These are phyloP conservation scores for Chironex yamaguchii DNA, from an alignment of 30 jellyfish, hydroid and myxozoan species.

Conservation along the genomic window DNA sequence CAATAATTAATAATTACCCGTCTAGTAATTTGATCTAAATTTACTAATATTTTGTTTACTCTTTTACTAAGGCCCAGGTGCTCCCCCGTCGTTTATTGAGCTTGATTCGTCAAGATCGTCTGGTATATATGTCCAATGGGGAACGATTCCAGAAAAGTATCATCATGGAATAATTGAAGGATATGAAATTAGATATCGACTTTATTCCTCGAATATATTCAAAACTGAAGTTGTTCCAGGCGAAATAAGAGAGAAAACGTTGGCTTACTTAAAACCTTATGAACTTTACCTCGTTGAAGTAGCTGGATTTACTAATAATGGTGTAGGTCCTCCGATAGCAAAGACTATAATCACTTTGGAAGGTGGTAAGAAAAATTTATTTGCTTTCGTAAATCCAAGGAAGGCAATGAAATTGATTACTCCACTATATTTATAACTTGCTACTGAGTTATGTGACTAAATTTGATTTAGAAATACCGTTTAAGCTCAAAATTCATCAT, in stretches of 20 bases:
- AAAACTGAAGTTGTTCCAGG: conserved; percentile 2
- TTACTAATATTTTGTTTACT: no score
- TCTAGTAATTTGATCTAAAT: no score
- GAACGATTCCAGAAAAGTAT: conserved; percentile 7
- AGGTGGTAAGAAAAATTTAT: conserved; percentile 19
- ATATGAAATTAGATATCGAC: conserved; percentile 1
- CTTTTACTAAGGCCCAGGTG: no score
- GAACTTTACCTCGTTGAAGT: neutral
- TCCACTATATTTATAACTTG: no score
- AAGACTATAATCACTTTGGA: conserved; percentile 7
- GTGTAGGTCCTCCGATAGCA: conserved; percentile 41
- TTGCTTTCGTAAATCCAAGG: no score
- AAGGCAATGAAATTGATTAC: no score
- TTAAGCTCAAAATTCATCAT: no score
- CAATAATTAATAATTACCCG: no score
- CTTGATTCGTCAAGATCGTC: conserved; percentile 49
- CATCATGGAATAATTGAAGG: conserved; percentile 67
- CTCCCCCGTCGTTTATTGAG: no score
- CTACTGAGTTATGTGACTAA: no score
- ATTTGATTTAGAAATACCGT: no score
- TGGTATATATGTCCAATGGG: conserved; percentile 43
- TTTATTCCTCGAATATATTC: neutral
- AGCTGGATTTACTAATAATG: conserved; percentile 20
- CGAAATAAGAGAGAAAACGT: conserved; percentile 3
- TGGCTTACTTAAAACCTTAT: conserved; percentile 9